Base-by-base conservation (phyloP, 2,797 vertebrate species). In the Sylvia borin region DNA sequence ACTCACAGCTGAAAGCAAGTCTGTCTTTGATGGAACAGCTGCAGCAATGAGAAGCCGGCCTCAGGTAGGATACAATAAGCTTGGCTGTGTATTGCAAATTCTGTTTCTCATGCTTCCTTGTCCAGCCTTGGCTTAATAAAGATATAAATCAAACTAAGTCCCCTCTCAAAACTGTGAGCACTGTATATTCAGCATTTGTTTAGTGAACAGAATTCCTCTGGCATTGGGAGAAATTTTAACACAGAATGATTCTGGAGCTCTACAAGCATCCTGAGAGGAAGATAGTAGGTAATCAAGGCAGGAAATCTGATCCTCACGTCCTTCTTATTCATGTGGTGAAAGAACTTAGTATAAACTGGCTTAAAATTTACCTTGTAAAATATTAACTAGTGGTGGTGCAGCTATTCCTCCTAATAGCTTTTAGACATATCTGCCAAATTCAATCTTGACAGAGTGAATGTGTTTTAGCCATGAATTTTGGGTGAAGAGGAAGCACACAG, bases 321-420 rank as follows among this genome's bases (percentile, higher is more conserved):
- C 65, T 43, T 82, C 48, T 70, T 50, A 76, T 7, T 16, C 15
- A 70, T 17, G 21, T 1, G 2, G 40, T 66, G 17, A 81, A 95
- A 90, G 18, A 77, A 68, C 32, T 84, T 68, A 31, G 15, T 55
- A 71, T 32, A 72, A 88, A 91, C 27, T 61, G 7, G 31, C 27
- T 85, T 84, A 47, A 92, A 94, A 90, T 72, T 75, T 53, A 70
- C 34, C 27, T 78, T 36, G 54, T 90, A 80, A 92, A 88, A 94
- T 90, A 90, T 65, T 86, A 90, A 90, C 45, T 60, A 65, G 58
- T 45, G 16, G 40, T 58, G 47, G 13, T 84, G 38, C 70, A 88
- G 86, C 55, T 65, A 50, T 16, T 83, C 29, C n/a, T 88, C 38
- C 54, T 81, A 84, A 84, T 8, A 95, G 77, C 43, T 91, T 95